phyloP scores from a whole-genome alignment of 1,140 invertebrate species.

The Megalonaias nervosa region DNA sequence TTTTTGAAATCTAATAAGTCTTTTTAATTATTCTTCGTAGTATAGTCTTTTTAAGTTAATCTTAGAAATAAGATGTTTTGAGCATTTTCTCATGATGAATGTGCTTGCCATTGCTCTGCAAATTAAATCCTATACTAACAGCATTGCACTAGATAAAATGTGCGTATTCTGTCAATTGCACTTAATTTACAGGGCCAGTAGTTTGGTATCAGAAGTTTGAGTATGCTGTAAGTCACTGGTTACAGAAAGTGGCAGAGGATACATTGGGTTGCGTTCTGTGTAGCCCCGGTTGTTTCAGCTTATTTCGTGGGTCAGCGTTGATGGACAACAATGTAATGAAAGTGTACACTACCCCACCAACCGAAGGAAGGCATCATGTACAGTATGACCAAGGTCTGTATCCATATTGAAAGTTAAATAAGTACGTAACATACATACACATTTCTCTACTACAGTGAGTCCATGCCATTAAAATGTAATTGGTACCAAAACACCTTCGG shows the following conservation, averaged over 20 bases:
- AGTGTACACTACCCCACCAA: slow-evolving; percentile 70
- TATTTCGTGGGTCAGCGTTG: slow-evolving; percentile 57
- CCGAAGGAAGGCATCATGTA: slow-evolving; percentile 75
- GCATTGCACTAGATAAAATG: neutral
- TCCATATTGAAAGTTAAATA: neutral
- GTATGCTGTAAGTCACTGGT: slow-evolving; percentile 60
- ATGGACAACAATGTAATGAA: slow-evolving; percentile 59
- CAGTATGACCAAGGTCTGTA: slow-evolving; percentile 76
- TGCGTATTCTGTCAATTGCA: slow-evolving; percentile 55
- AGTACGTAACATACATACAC: neutral
- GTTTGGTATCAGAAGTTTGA: slow-evolving; percentile 64
- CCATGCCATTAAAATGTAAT: neutral
- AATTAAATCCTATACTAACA: neutral
- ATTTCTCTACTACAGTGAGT: neutral
- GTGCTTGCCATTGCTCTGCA: neutral
- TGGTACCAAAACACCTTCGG: neutral
- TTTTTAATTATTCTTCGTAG: too few species aligned
- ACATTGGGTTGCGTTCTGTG: slow-evolving; percentile 58
- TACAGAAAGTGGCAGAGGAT: slow-evolving; percentile 58
- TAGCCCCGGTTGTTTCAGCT: slow-evolving; percentile 55
- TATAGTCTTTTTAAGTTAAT: neutral
- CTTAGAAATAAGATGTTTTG: neutral
- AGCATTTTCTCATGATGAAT: neutral
- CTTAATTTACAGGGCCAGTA: slow-evolving; percentile 42
- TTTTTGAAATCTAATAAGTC: too few species aligned